Evolutionary conservation across 2,113 vertebrate species (phyloP).

Genomic region (Cygnus buccinator): DNA sequence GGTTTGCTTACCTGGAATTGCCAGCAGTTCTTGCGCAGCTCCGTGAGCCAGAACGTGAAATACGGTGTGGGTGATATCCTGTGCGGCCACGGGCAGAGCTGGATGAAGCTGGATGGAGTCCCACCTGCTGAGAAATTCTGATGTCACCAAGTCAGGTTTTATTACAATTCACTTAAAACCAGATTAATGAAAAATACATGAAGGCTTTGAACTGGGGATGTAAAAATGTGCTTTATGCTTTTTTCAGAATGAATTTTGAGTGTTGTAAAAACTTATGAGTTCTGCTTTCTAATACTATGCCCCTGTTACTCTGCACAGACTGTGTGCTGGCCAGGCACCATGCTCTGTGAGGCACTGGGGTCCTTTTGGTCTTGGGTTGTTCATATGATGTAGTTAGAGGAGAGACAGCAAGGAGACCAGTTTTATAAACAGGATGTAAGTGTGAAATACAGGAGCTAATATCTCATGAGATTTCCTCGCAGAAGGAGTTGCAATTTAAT

Average conservation of each 20-base stretch:
- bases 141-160: neutral
- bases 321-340: accelerated
- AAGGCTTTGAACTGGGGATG: neutral
- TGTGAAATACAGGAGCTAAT: neutral
- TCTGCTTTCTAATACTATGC: neutral
- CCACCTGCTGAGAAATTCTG: neutral
- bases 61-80: accelerated
- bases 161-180: neutral
- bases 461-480: neutral
- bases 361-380: neutral
- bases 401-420: neutral
- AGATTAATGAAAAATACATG: neutral
- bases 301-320: neutral
- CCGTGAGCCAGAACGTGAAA: accelerated
- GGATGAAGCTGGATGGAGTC: neutral
- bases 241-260: neutral
- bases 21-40: accelerated
- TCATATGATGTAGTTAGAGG: neutral
- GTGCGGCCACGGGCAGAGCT: neutral
- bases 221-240: neutral
- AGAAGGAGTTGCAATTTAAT: neutral
- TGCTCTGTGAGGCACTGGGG: neutral
- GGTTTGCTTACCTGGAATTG: neutral
- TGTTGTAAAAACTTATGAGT: accelerated
- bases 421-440: neutral